These are phyloP conservation scores for Bibio marci DNA, from an alignment of 2,888 invertebrate species.

Conservation along the genomic window DNA sequence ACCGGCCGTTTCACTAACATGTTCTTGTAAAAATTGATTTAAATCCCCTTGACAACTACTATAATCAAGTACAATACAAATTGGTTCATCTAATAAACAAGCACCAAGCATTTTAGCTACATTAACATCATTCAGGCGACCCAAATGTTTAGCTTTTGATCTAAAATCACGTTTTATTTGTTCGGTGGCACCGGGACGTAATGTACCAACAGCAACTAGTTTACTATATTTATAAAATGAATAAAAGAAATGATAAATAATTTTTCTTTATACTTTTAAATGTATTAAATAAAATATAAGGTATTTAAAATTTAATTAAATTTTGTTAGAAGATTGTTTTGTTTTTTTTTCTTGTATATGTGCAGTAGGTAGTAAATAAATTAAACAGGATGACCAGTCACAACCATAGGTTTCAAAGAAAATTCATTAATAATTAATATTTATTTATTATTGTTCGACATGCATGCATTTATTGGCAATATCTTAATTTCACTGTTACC, in stretches of 20 bases:
- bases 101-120: slow-evolving; percentile 56
- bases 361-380: no score
- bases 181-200: slow-evolving; percentile 40
- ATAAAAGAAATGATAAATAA: neutral
- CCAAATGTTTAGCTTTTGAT: slow-evolving; percentile 51
- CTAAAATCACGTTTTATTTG: slow-evolving; percentile 49
- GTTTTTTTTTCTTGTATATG: no score
- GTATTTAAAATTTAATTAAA: no score
- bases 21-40: slow-evolving; percentile 68
- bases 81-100: slow-evolving; percentile 53
- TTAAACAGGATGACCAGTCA: no score
- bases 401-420: no score
- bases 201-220: slow-evolving; percentile 56
- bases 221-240: slow-evolving; percentile 21
- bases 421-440: no score
- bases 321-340: no score
- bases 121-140: slow-evolving; percentile 51
- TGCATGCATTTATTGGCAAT: no score
- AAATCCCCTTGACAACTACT: slow-evolving; percentile 52
- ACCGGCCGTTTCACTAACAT: slow-evolving; percentile 56
- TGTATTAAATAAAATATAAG: neutral
- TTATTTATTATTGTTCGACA: no score
- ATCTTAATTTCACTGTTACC: no score
- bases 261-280: neutral
- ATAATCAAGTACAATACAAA: slow-evolving; percentile 58